phyloP scores from a whole-genome alignment of 2,113 vertebrate species.

The Phrynocephalus versicolor region DNA sequence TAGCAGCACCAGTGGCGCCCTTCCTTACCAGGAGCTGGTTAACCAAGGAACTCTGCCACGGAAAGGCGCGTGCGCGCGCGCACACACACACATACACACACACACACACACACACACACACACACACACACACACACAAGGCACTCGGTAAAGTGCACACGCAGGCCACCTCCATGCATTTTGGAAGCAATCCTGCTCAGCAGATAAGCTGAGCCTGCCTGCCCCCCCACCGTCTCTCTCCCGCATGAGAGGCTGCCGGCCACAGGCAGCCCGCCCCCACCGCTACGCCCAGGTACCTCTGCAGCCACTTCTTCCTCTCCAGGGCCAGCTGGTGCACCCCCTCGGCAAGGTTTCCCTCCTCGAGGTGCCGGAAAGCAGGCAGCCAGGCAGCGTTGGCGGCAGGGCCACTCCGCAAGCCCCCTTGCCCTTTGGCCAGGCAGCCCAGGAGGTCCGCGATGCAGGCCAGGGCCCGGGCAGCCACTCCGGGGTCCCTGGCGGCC shows the following conservation, averaged over 20 bases:
- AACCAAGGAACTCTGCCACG: too few species aligned
- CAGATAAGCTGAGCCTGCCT: accelerated
- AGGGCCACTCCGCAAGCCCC: constrained; percentile 90
- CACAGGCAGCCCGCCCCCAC: neutral
- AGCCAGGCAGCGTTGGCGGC: constrained; percentile 90
- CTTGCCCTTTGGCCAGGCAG: constrained; percentile 84
- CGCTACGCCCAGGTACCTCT: constrained; percentile 74
- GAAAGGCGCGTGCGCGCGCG: too few species aligned
- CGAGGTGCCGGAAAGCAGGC: constrained; percentile 78
- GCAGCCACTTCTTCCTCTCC: constrained; percentile 85
- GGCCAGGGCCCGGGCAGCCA: constrained; percentile 85
- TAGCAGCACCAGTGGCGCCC: too few species aligned
- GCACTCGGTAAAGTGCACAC: too few species aligned
- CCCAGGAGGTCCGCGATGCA: constrained; percentile 90
- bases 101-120: too few species aligned
- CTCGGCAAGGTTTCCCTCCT: constrained; percentile 70
- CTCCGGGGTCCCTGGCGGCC: constrained; percentile 66
- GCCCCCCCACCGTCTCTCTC: too few species aligned
- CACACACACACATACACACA: too few species aligned
- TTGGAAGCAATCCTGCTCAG: neutral
- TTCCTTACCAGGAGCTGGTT: too few species aligned
- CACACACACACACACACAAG: too few species aligned
- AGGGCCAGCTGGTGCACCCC: constrained; percentile 79
- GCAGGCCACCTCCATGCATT: neutral
- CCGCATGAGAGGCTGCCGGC: too few species aligned